Percentiles rank a stretch among this genome's conserved stretches.
Evolutionary conservation across 2,113 vertebrate genomes (phyloP).

Genomic region (Eupsittula cactorum): DNA sequence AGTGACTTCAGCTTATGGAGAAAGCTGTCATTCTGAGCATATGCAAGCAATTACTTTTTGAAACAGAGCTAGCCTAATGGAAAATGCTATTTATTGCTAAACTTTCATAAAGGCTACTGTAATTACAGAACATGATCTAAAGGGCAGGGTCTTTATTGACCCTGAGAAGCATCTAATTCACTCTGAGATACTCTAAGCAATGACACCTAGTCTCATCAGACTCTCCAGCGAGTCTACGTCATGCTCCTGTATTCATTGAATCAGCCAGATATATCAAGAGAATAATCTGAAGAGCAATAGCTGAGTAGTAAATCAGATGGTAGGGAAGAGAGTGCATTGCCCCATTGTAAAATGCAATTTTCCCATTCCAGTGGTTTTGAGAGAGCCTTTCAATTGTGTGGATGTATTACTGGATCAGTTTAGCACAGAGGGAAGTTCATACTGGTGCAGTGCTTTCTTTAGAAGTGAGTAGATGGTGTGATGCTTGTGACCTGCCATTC

Average conservation of each 20-base stretch:
- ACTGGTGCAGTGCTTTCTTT: background rate
- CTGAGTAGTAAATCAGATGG: background rate
- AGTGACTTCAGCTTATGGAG: background rate
- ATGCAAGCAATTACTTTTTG: background rate
- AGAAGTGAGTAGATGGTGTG: background rate
- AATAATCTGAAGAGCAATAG: background rate
- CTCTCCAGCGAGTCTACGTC: background rate
- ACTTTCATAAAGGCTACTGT: background rate
- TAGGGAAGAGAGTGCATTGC: background rate
- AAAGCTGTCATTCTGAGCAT: background rate
- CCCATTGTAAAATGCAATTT: background rate
- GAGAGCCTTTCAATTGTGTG: background rate
- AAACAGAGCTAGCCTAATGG: background rate
- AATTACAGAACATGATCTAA: background rate
- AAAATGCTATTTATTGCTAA: constrained; percentile 51
- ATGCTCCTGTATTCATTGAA: background rate
- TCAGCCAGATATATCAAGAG: background rate
- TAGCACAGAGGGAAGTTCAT: background rate
- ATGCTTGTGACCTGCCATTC: background rate
- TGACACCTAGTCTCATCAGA: background rate
- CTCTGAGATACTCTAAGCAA: background rate
- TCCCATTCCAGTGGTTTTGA: background rate
- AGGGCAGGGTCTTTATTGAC: background rate
- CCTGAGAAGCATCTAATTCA: background rate
- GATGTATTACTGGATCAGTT: background rate